A percentile compares a stretch with the other conserved stretches of the same genome.
Evolutionary conservation across 2,888 invertebrate species (phyloP).

Genomic region (Drosophila quinaria): DNA sequence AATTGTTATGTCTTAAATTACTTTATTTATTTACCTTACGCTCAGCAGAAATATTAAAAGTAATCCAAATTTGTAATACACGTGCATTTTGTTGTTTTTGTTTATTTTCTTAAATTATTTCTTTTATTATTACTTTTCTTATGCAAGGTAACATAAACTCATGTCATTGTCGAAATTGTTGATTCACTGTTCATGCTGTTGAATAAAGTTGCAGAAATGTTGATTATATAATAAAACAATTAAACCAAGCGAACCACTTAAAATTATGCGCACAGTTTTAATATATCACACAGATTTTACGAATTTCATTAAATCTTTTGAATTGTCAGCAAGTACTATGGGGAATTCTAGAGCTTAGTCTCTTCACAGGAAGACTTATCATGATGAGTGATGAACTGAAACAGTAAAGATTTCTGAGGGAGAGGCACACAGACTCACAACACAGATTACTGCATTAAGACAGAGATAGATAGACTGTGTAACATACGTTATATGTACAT

Average conservation of each 20-base stretch:
- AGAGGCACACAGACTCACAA: slow-evolving; percentile 4
- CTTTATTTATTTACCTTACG: slow-evolving; percentile 78
- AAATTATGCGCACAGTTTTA: slow-evolving; percentile 14
- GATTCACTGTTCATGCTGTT: slow-evolving; percentile 45
- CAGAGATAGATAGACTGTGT: not conserved
- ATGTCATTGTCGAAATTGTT: slow-evolving; percentile 44
- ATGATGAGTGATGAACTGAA: slow-evolving; percentile 4
- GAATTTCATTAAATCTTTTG: not conserved
- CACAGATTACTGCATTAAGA: slow-evolving; percentile 1
- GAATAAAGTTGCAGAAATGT: slow-evolving; percentile 49
- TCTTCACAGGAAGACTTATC: slow-evolving; percentile 5
- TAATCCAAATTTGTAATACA: slow-evolving; percentile 85
- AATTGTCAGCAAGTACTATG: slow-evolving; percentile 1
- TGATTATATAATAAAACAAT: slow-evolving; percentile 40
- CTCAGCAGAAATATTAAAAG: slow-evolving; percentile 84
- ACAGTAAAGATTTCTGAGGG: slow-evolving; percentile 1
- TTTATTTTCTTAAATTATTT: slow-evolving; percentile 14
- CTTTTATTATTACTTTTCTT: slow-evolving; percentile 26
- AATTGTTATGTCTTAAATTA: not conserved
- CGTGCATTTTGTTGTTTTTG: slow-evolving; percentile 75
- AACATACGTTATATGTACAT: not conserved
- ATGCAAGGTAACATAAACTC: slow-evolving; percentile 21
- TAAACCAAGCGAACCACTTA: slow-evolving; percentile 7
- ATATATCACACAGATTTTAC: slow-evolving; percentile 7
- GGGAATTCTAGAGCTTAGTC: not conserved